Evolutionary conservation across 2,797 vertebrate species (phyloP), one percentile per base, ranked within the genome.

Genomic region (Naso thynnoides): DNA sequence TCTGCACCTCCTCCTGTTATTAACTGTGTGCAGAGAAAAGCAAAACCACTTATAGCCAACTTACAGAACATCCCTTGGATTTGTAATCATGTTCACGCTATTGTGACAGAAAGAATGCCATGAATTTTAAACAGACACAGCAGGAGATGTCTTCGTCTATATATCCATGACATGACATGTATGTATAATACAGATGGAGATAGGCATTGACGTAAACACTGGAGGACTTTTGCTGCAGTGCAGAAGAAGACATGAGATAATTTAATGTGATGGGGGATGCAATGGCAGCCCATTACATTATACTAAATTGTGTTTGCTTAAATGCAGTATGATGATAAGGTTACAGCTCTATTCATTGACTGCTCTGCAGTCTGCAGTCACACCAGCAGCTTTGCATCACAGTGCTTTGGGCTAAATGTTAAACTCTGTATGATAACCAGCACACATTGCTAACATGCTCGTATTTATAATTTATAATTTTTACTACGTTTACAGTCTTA

Each of bases 101-200:
- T 63, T 70, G 39, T 18, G 39, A 78, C 9, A 50, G 41, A 78
- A 58, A 48, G 53, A 38, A 74, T 73, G 74, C 13, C n/a, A 64
- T 60, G 39, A 65, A 54, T 78, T 65, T 80, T 66, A 79, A 81
- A 49, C 61, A 36, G 64, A 38, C 42, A 14, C 18, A 6, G 13
- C 73, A 52, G 36, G 61, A 73, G 21, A 52, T 68, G 41, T 76
- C 45, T 66, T 42, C 55, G 29, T 47, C 39, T 23, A 24, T 53
- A 26, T 39, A 63, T 29, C 33, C 31, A 21, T 36, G 33, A 61
- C 33, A 14, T 52, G 56, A 63, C 50, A 61, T 68, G 50, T 63
- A 50, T 58, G 6, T 55, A 64, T 70, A 21, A 23, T 18, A 59
- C 39, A 39, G 64, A 57, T 49, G 29, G 14, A 60, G 47, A 83